Evolutionary conservation across 2,888 invertebrate genomes (phyloP).

Genomic region (Plebejus anna): DNA sequence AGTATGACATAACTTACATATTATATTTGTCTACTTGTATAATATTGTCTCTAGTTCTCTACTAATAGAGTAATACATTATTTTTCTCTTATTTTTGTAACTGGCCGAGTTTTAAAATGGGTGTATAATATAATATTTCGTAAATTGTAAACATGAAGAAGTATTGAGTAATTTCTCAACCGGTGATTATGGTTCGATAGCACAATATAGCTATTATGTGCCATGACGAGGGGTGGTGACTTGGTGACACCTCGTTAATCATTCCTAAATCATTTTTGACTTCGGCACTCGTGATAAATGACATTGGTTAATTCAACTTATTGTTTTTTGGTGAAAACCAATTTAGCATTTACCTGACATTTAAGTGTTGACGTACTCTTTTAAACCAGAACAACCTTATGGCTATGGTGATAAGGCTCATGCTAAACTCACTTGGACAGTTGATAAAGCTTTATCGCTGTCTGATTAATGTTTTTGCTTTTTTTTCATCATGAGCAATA

Average conservation of each 20-base stretch:
- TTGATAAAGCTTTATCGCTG: background rate
- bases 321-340: conserved; percentile 28
- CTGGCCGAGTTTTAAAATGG: background rate
- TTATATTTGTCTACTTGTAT: too few species aligned
- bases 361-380: background rate
- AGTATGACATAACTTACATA: too few species aligned
- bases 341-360: conserved; percentile 19
- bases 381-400: background rate
- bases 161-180: conserved; percentile 1
- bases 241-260: conserved; percentile 67
- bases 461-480: background rate
- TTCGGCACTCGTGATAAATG: conserved; percentile 64
- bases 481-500: background rate
- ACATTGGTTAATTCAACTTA: conserved; percentile 56
- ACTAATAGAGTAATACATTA: too few species aligned
- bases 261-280: conserved; percentile 71
- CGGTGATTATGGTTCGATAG: conserved; percentile 41
- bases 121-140: background rate
- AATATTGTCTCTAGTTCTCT: too few species aligned
- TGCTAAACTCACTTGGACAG: background rate
- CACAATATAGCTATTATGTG: conserved; percentile 73
- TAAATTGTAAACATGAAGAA: background rate
- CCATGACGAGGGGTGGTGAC: conserved; percentile 64
- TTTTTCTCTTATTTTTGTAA: background rate
- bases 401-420: background rate